Conservation (phyloP, 2,888 invertebrate genomes). For the Napeogenes inachia region DNA sequence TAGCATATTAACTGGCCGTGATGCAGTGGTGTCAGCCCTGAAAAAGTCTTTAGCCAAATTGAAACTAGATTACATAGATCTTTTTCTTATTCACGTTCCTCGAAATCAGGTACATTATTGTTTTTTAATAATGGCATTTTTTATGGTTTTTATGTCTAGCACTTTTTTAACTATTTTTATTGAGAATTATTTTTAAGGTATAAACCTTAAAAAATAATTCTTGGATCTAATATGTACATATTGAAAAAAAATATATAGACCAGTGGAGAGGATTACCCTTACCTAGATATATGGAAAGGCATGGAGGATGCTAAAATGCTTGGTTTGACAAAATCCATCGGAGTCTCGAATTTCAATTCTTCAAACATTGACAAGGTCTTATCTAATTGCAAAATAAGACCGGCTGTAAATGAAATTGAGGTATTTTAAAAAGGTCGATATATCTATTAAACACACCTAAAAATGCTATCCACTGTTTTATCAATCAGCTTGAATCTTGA, state of each 20-base stretch:
- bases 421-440: neutral
- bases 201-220: no score
- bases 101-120: slow-evolving; percentile 4
- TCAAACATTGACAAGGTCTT: slow-evolving; percentile 15
- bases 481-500: no score
- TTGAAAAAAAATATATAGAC: no score
- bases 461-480: no score
- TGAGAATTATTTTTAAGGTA: no score
- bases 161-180: no score
- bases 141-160: no score
- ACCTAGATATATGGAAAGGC: slow-evolving; percentile 16
- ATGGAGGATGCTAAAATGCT: slow-evolving; percentile 15
- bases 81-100: slow-evolving; percentile 12
- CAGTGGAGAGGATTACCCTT: neutral
- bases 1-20: neutral
- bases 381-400: slow-evolving; percentile 8
- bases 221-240: no score
- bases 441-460: no score
- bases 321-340: slow-evolving; percentile 16
- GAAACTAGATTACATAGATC: slow-evolving; percentile 24
- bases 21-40: slow-evolving; percentile 36
- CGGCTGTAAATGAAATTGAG: slow-evolving; percentile 21
- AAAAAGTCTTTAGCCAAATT: slow-evolving; percentile 7
- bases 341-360: slow-evolving; percentile 21
- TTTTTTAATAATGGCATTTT: no score